These are phyloP conservation scores for Hymenochirus boettgeri DNA, from an alignment of 2,113 vertebrate genomes.

Conservation along the genomic window DNA sequence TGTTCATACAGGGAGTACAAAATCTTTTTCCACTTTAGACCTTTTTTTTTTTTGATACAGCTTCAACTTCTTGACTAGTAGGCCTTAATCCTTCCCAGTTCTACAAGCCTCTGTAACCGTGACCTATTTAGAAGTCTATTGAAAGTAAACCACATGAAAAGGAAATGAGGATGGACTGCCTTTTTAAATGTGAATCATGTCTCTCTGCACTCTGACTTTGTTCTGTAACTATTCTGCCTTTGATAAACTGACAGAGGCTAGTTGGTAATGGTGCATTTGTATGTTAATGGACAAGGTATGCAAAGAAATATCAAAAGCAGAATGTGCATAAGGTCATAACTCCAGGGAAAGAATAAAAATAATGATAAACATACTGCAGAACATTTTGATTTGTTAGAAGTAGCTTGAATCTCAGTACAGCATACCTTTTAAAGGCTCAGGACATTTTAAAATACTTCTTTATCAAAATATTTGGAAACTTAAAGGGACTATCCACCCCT, in stretches of 20 bases:
- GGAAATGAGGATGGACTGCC: slow-evolving; percentile 29
- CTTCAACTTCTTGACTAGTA: too few species aligned
- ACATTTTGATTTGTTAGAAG: slow-evolving; percentile 8
- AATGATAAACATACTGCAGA: slow-evolving; percentile 35
- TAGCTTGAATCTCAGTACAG: too few species aligned
- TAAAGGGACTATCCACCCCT: too few species aligned
- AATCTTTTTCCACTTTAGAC: too few species aligned
- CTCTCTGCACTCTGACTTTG: slow-evolving; percentile 29
- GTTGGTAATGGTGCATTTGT: slow-evolving; percentile 38
- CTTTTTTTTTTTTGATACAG: too few species aligned
- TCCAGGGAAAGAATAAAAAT: slow-evolving; percentile 36
- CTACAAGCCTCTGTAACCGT: too few species aligned
- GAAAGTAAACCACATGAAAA: slow-evolving; percentile 28
- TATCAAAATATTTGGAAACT: too few species aligned
- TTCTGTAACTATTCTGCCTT: slow-evolving; percentile 34
- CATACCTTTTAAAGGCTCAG: too few species aligned
- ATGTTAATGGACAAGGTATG: slow-evolving; percentile 37
- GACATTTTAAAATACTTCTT: too few species aligned
- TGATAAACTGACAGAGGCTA: slow-evolving; percentile 36
- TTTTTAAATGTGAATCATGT: slow-evolving; percentile 39
- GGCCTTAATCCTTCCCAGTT: too few species aligned
- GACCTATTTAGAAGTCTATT: slow-evolving; percentile 22
- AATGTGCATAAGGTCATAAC: slow-evolving; percentile 33
- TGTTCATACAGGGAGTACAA: too few species aligned
- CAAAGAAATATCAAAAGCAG: slow-evolving; percentile 37